These are phyloP conservation scores for Lamprologus callipterus DNA, from an alignment of 2,113 vertebrate species.

Conservation along the genomic window DNA sequence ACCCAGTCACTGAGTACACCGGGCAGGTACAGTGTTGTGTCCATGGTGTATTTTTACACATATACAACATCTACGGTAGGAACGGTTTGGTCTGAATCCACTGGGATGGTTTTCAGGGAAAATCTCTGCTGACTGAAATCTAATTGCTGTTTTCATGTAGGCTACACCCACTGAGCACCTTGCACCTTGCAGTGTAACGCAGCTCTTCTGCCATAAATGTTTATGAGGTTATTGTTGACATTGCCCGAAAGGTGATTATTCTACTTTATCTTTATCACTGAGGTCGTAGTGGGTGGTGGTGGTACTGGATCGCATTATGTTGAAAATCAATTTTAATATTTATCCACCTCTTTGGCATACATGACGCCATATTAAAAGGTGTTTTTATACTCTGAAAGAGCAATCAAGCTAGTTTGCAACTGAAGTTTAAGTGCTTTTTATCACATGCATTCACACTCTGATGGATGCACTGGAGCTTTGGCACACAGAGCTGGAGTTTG, in stretches of 20 bases:
- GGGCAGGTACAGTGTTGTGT: conserved; percentile 41
- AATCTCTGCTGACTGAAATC: not conserved
- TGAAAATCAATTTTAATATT: not conserved
- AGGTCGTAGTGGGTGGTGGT: not conserved
- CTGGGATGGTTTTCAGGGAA: not conserved
- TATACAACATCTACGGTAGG: accelerated
- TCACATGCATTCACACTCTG: not conserved
- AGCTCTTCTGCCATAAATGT: not conserved
- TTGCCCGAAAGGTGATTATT: not conserved
- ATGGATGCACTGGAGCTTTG: not conserved
- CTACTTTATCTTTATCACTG: not conserved
- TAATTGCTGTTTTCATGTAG: not conserved
- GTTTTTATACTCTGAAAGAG: not conserved
- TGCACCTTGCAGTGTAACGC: not conserved
- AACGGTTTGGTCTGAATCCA: not conserved
- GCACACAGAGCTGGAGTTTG: not conserved
- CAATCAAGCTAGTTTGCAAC: not conserved
- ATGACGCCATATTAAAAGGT: not conserved
- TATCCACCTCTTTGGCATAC: not conserved
- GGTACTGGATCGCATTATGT: not conserved
- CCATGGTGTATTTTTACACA: not conserved
- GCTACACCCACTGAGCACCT: not conserved
- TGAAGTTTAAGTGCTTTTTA: not conserved
- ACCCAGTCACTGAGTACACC: conserved; percentile 59
- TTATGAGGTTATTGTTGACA: not conserved